Base-by-base conservation (phyloP, 2,797 vertebrate genomes). In the Setipinna tenuifilis region DNA sequence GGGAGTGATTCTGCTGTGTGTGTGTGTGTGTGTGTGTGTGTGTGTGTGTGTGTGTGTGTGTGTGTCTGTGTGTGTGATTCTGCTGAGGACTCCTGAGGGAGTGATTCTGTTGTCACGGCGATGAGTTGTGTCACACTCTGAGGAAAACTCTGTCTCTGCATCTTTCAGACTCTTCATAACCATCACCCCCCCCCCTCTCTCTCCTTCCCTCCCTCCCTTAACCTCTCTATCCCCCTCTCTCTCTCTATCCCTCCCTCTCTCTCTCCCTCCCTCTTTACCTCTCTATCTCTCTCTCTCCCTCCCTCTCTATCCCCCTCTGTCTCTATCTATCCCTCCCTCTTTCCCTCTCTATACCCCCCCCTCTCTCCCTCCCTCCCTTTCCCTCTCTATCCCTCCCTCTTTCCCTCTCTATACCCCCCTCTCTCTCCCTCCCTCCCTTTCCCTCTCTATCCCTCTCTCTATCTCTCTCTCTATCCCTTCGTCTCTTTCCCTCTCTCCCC, bases 31-130 rank as follows among this genome's bases (percentile, higher is more conserved):
- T 68, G 62, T 68, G 62, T 68, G 62, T 68, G 19, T 7, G 6
- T 68, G 62, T 68, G 62, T 68, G 62, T 68, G 62, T 68, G 62
- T 68, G 62, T 68, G 62, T 68, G 19, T 68, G 62, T 68, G 62
- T 58, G 82, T 62, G 50, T 83, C 4, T 48, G 46, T 48, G 46
- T 48, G 46, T 48, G 46, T 48, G 46, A 4, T 3, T 48, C 4
- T 48, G 50, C 14, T 21, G 6, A 78, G 11, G 16, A 78, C 16
- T 78, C 71, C 71, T 44, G 35, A 7, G 71, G 71, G 71, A 78
- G 71, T 41, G 31, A 21, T 78, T 78, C 17, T 7, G 71, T 21
- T 78, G 71, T 78, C 71, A 44, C 71, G 9, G 71, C 16, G 10
- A 78, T 78, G 35, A 78, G 21, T 78, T 78, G 71, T 44, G 44